Evolutionary conservation across 2,888 invertebrate genomes (phyloP).

Genomic region (Ichneumoninae sp.): DNA sequence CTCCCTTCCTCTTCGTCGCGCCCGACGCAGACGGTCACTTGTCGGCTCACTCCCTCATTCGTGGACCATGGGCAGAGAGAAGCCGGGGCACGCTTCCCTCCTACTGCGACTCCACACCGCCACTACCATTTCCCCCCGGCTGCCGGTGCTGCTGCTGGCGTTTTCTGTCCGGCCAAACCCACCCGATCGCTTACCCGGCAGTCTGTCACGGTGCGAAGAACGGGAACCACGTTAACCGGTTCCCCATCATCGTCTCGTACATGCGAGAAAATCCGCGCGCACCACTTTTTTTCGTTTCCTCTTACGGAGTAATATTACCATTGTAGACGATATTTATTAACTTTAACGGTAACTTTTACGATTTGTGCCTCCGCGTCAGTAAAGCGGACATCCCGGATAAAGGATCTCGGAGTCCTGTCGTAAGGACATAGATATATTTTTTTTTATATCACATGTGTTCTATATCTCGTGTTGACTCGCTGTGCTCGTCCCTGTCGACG

Average conservation of each 20-base stretch:
- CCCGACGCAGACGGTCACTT: neutral
- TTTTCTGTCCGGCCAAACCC: slow-evolving; percentile 74
- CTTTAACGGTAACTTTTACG: slow-evolving; percentile 8
- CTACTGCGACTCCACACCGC: slow-evolving; percentile 67
- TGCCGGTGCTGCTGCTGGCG: slow-evolving; percentile 70
- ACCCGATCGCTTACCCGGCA: slow-evolving; percentile 81
- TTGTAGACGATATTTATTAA: neutral
- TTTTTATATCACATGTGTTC: slow-evolving; percentile 21
- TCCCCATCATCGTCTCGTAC: slow-evolving; percentile 71
- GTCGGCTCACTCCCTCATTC: slow-evolving; percentile 46
- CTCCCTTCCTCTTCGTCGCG: slow-evolving; percentile 22
- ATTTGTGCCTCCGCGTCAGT: slow-evolving; percentile 16
- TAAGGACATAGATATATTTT: neutral
- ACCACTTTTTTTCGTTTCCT: slow-evolving; percentile 47
- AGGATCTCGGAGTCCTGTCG: slow-evolving; percentile 2
- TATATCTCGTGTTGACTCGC: slow-evolving; percentile 32
- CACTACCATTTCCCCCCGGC: slow-evolving; percentile 65
- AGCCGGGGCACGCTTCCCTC: slow-evolving; percentile 67
- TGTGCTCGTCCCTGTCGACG: slow-evolving; percentile 27
- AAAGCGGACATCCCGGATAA: slow-evolving; percentile 9
- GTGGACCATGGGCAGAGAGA: slow-evolving; percentile 51
- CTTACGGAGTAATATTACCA: slow-evolving; percentile 14
- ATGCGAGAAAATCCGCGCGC: slow-evolving; percentile 52
- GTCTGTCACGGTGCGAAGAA: slow-evolving; percentile 84
- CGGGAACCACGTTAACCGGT: slow-evolving; percentile 84